These are phyloP conservation scores for Diabrotica balteata DNA, from an alignment of 2,888 invertebrate genomes.

Conservation along the genomic window DNA sequence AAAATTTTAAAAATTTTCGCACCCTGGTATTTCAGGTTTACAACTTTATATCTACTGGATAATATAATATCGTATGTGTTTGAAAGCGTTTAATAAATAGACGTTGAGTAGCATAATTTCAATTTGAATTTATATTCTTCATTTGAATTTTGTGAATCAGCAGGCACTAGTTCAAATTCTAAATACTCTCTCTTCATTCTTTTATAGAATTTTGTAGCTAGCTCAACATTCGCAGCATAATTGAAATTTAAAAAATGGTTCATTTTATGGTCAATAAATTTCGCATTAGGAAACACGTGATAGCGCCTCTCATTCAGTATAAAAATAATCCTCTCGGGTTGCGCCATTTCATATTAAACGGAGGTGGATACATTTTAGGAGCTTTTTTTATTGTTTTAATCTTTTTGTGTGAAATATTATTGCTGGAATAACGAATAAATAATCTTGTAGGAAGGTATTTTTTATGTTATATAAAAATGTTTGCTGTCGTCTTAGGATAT, in stretches of 20 bases:
- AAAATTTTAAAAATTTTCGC: too few species aligned
- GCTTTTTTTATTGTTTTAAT: background rate
- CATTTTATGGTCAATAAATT: constrained; percentile 36
- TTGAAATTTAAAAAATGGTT: constrained; percentile 34
- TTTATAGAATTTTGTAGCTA: background rate
- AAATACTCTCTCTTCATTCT: background rate
- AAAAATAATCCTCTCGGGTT: constrained; percentile 28
- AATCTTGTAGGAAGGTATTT: too few species aligned
- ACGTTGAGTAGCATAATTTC: background rate
- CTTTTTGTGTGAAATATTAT: too few species aligned
- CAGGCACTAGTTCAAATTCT: too few species aligned
- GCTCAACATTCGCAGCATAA: constrained; percentile 20
- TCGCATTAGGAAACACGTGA: constrained; percentile 21
- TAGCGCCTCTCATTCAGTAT: constrained; percentile 22
- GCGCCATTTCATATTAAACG: constrained; percentile 9
- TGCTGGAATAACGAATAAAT: too few species aligned
- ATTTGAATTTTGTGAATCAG: background rate
- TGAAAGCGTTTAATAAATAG: too few species aligned
- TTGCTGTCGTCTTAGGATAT: too few species aligned
- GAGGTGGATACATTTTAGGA: background rate
- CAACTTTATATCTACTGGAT: too few species aligned
- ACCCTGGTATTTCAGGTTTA: too few species aligned
- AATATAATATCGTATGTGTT: too few species aligned
- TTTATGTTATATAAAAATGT: too few species aligned
- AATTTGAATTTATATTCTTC: background rate